Conservation (phyloP, 2,113 vertebrate genomes). For the Leptobrachium leishanense region DNA sequence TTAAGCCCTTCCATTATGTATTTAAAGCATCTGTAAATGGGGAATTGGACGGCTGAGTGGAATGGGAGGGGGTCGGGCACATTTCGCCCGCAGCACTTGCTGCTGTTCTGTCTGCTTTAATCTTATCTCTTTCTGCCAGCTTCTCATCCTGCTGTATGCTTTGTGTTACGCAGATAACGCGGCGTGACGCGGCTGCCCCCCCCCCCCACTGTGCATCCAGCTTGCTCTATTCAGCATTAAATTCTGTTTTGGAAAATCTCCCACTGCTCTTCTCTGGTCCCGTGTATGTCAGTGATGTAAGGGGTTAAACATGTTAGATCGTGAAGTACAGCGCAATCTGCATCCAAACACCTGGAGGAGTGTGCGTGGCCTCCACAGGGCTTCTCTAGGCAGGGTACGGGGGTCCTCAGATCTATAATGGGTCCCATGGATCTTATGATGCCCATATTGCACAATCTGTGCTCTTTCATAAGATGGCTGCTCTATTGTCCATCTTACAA, state of each 20-base stretch:
- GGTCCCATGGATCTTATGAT: no score
- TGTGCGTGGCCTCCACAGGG: no score
- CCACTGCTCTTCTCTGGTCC: not conserved
- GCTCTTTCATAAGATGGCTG: no score
- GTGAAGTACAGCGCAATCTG: no score
- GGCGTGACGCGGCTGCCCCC: not conserved
- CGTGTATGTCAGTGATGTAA: not conserved
- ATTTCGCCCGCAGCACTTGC: slow-evolving; percentile 6
- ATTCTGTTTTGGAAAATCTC: not conserved
- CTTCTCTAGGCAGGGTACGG: no score
- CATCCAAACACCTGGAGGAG: no score
- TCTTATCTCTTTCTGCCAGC: slow-evolving; percentile 24
- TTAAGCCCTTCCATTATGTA: not conserved
- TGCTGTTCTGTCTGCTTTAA: slow-evolving; percentile 14
- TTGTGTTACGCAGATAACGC: not conserved
- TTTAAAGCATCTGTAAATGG: not conserved
- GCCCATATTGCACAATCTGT: no score
- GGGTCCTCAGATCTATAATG: no score
- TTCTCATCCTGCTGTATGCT: not conserved
- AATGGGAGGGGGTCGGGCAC: not conserved
- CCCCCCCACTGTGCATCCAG: not conserved
- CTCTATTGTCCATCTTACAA: no score
- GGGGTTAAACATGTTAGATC: no score
- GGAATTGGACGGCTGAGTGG: slow-evolving; percentile 3
- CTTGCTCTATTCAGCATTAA: not conserved